Base-by-base conservation (phyloP, 2,888 invertebrate species). In the Melieria omissa region DNA sequence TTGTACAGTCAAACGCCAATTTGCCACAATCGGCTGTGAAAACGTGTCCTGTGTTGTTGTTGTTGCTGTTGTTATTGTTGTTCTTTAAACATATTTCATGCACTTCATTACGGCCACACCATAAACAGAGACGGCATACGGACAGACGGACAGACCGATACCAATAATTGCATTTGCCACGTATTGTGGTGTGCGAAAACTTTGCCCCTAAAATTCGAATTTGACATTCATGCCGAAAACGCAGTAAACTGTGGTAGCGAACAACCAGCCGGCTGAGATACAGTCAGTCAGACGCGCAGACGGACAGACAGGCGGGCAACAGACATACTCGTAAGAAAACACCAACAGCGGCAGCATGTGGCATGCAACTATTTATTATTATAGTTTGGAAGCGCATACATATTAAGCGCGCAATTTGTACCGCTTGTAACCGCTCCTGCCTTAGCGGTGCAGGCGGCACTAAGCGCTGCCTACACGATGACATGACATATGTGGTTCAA, bases 401-500 rank as follows among this genome's bases (percentile, higher is more conserved):
- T 69, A 69, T 63, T 69, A 69, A 69, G 55, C 42, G 69, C 69
- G 54, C 62, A 52, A 69, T 69, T 69, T 69, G 44, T 69, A 62
- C 54, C 61, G 62, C 16, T 45, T 62, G 41, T 9, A 5, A 57
- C 8, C 57, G 41, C 6, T 41, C 4, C 41, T 41, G 10, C 16
- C 58, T n/a, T 16, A 41, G 57, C 6, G 41, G 16, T 12, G 8
- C n/a, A 60, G 44, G 6, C 14, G 14, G 14, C 14, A 52, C 7
- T 52, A 52, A 52, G 52, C 12, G 52, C 12, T n/a, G 14, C 52
- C 12, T 8, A 49, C 55, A 69, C 58, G 45, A 45, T 55, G 57
- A 63, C 69, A 69, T 69, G 69, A 62, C 69, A 69, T 57, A 55
- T 69, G 69, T 62, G 69, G 69, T 69, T 69, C 44, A 41, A 62